Evolutionary conservation across 1,140 invertebrate species (phyloP).

Genomic region (Diorhabda carinulata): DNA sequence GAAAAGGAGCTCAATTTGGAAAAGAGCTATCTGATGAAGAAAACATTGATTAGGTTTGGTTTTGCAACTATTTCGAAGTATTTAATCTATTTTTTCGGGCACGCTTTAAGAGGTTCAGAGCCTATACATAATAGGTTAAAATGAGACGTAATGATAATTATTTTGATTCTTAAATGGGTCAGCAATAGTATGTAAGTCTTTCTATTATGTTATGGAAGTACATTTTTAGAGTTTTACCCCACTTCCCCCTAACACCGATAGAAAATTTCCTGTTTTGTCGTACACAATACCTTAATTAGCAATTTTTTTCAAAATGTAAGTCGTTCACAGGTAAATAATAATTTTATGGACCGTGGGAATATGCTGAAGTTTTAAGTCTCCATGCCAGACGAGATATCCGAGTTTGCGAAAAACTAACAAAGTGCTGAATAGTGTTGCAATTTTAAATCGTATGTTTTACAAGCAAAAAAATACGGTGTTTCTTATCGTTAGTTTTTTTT

Average conservation of each 20-base stretch:
- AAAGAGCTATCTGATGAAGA: too few species aligned
- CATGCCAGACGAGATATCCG: background rate
- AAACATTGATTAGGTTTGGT: too few species aligned
- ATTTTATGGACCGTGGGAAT: background rate
- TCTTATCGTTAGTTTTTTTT: background rate
- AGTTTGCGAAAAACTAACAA: background rate
- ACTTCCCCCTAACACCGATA: background rate
- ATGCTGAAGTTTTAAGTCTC: background rate
- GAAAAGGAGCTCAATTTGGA: too few species aligned
- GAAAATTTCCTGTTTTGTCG: background rate
- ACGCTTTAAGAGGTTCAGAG: too few species aligned
- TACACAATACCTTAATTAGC: constrained; percentile 2
- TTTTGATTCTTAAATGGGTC: too few species aligned
- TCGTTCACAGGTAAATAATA: constrained; percentile 2
- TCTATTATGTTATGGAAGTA: too few species aligned
- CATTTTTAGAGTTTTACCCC: too few species aligned
- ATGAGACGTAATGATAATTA: too few species aligned
- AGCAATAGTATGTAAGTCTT: too few species aligned
- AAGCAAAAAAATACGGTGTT: background rate
- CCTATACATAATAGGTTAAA: too few species aligned
- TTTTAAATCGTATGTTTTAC: background rate
- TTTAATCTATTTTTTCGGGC: too few species aligned
- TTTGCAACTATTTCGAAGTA: too few species aligned
- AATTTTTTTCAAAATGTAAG: background rate
- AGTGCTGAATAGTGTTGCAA: background rate